Conservation (phyloP, 2,888 invertebrate genomes). For the Polia nebulosa region DNA sequence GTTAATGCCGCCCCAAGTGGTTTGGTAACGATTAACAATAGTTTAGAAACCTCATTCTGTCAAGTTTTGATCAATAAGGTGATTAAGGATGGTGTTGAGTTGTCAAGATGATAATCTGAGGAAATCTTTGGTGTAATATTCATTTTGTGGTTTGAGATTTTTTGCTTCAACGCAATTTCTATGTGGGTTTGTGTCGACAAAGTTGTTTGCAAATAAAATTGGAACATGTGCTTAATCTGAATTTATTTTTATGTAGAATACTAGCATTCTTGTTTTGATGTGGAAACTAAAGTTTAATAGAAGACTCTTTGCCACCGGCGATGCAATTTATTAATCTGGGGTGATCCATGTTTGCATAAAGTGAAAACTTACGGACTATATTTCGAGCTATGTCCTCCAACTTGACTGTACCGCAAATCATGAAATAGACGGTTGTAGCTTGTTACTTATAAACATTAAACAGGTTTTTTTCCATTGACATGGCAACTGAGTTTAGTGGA, state of each 20-base stretch:
- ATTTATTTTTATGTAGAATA: not conserved
- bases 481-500: not conserved
- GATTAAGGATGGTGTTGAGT: constrained; percentile 32
- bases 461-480: not conserved
- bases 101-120: constrained; percentile 19
- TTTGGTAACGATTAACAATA: constrained; percentile 33
- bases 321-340: not conserved
- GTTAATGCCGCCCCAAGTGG: constrained; percentile 14
- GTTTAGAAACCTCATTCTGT: constrained; percentile 49
- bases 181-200: not conserved
- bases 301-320: not conserved
- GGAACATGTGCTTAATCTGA: not conserved
- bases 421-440: not conserved
- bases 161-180: constrained; percentile 24
- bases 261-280: not conserved
- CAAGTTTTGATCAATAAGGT: constrained; percentile 48
- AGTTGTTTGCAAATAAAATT: constrained; percentile 7
- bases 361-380: not conserved
- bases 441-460: not conserved
- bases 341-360: not conserved
- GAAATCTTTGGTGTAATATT: constrained; percentile 17
- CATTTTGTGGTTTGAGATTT: constrained; percentile 13
- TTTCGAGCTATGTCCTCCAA: not conserved
- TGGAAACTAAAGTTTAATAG: not conserved
- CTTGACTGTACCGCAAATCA: too few species aligned